A percentile compares a stretch with the other conserved stretches of the same genome.
Evolutionary conservation across 92 coral and sea anemone species (phyloP).

Genomic region (Parazoanthus darwini): DNA sequence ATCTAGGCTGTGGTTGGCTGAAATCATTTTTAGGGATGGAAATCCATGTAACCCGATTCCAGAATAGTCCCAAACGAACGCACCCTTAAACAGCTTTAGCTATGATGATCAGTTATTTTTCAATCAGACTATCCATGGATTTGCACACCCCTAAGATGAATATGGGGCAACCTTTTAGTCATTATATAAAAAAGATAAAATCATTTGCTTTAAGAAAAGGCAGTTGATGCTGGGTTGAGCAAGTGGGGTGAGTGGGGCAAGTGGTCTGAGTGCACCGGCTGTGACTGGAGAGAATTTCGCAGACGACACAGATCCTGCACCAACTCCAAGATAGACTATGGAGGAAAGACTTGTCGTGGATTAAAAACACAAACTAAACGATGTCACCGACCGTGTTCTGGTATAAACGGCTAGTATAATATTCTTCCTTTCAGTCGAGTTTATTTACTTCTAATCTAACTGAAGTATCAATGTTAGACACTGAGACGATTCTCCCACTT

Average conservation of each 20-base stretch:
- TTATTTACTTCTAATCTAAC: no score
- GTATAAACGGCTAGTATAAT: neutral
- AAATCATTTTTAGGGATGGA: no score
- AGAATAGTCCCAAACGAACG: no score
- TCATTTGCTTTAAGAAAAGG: no score
- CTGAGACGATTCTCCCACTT: neutral
- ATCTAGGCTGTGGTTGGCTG: no score
- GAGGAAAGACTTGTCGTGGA: neutral
- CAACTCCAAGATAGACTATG: neutral
- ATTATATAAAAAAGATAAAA: no score
- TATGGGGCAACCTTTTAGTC: no score
- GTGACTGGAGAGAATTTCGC: neutral
- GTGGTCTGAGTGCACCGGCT: neutral
- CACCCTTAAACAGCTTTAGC: no score
- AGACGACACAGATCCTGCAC: conserved; percentile 17
- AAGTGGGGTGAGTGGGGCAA: neutral
- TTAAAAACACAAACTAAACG: neutral
- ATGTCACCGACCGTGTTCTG: neutral
- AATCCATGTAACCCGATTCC: no score
- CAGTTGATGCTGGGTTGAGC: neutral
- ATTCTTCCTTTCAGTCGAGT: neutral
- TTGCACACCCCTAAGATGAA: no score
- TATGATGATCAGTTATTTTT: no score
- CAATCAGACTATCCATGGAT: no score
- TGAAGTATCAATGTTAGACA: neutral